Conservation (phyloP, 2,888 invertebrate species). For the Drosophila falleni region DNA sequence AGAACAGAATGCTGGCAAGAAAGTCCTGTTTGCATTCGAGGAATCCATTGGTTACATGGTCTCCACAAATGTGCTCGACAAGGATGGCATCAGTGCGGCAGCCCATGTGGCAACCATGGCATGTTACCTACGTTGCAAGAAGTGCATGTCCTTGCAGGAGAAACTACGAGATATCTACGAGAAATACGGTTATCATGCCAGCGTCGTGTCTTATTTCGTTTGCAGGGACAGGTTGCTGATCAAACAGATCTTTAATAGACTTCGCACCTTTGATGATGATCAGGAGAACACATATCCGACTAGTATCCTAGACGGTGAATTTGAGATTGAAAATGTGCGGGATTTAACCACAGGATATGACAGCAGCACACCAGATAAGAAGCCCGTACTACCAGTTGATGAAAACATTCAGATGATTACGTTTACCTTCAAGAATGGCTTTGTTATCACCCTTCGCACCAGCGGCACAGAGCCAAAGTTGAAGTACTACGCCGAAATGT, state of each 20-base stretch:
- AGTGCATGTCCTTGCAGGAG: slow-evolving; percentile 87
- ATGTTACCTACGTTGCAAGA: slow-evolving; percentile 88
- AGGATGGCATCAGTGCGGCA: slow-evolving; percentile 97
- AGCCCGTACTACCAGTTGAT: slow-evolving; percentile 89
- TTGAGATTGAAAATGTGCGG: slow-evolving; percentile 89
- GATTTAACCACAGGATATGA: slow-evolving; percentile 95
- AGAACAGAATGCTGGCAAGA: slow-evolving; percentile 89
- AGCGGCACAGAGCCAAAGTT: slow-evolving; percentile 99
- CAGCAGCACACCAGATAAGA: slow-evolving; percentile 89
- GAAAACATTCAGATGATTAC: slow-evolving; percentile 95
- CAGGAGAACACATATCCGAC: slow-evolving; percentile 89
- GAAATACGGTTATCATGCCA: slow-evolving; percentile 95
- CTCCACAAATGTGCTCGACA: slow-evolving; percentile 94
- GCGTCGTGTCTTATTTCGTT: slow-evolving; percentile 94
- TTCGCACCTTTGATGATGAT: slow-evolving; percentile 89
- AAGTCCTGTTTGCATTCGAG: slow-evolving; percentile 97
- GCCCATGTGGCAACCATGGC: slow-evolving; percentile 92
- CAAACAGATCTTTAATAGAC: slow-evolving; percentile 91
- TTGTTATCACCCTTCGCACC: slow-evolving; percentile 94
- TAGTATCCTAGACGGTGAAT: slow-evolving; percentile 88
- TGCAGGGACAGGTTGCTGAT: slow-evolving; percentile 91
- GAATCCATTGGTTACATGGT: slow-evolving; percentile 99
- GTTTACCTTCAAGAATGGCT: slow-evolving; percentile 94
- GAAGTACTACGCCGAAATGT: slow-evolving; percentile 98
- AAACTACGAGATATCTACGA: slow-evolving; percentile 92